Evolutionary conservation across 2,113 vertebrate genomes (phyloP), one percentile per base, ranked within the genome.

Genomic region (Calidris pygmaea): DNA sequence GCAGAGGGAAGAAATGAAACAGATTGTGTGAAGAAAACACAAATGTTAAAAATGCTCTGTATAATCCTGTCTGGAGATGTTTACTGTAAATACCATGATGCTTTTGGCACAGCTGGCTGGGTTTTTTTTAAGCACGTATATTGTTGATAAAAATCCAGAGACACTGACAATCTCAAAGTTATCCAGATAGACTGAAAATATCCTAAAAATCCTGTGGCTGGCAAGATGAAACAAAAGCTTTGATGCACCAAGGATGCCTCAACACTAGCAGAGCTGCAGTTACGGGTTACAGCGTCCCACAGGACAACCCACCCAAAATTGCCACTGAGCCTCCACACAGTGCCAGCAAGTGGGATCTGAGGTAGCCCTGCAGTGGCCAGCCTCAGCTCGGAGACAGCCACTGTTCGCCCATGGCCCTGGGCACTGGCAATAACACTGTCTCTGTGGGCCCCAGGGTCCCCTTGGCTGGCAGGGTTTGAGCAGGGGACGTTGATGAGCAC

Each of bases 321-420:
- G 76, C 63, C 71, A 82, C 29, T 35, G 21, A 73, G 59, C 35
- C 37, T 74, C 52, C 10, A 21, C 3, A 4, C 18, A 85, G 58
- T 45, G 60, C 29, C 41, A 79, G 71, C 6, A 60, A 76, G 48
- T 2, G 1, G 52, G 18, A 63, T 21, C 37, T 26, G 65, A 56
- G 3, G 5, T 55, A 82, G 39, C 48, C 34, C 75, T 48, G n/a
- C 39, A 79, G 5, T 26, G 35, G 9, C 82, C 37, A 60, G 27
- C 32, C 45, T 68, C 27, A 32, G 27, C 21, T 14, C 0, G 1
- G 23, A 75, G 56, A 65, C 7, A 59, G 21, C 12, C 47, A 41
- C 17, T 67, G 13, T 30, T 41, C 4, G 1, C 17, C 34, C 27
- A 23, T 4, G 29, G 41, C 39, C n/a, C 26, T 0, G 0, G n/a